Base-by-base conservation (phyloP, 1,140 invertebrate species). In the Drosophila virilis region DNA sequence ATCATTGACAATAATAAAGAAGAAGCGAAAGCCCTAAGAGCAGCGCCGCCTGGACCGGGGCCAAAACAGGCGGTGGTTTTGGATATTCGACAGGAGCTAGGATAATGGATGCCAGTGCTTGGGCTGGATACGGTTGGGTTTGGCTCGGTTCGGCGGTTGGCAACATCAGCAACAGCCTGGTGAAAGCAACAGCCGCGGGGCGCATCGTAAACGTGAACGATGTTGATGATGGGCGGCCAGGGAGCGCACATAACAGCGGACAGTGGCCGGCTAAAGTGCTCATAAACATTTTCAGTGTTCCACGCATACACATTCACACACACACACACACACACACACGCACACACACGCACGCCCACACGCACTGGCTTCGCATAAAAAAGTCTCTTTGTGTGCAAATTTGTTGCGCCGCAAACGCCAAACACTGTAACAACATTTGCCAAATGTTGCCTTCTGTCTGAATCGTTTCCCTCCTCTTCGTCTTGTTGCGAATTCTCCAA, bases 1-100 rank as follows among this genome's bases (percentile, higher is more conserved):
- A 88, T 88, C 84, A 88, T 89, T 89, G 83, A 72, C 84, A 88
- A 88, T 83, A 77, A 89, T 89, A 78, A 88, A 72, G 45, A 57
- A 69, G 37, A 57, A 69, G 37, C 57, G 37, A 61, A 69, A 61
- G 71, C 71, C 46, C 55, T 48, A 28, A 7, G 28, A 42, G 55
- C 55, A 17, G 50, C 17, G 54, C 46, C 28, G 71, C 58, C 48
- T 74, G 65, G 60, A 52, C 35, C 51, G 12, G 17, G 37, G 68
- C 68, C 68, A 71, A 65, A 28, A 28, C 43, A 37, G 17, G 50
- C 46, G 43, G 42, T 40, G 15, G 13, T 48, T 5, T 43, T 13
- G 37, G 10, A 28, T 42, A 6, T 17, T 15, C 32, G n/a, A n/a
- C 32, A 45, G 37, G 28, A 13, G 33, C 12, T n/a, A n/a, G 48